Evolutionary conservation across 2,797 vertebrate species (phyloP).

Genomic region (Vireo griseus): DNA sequence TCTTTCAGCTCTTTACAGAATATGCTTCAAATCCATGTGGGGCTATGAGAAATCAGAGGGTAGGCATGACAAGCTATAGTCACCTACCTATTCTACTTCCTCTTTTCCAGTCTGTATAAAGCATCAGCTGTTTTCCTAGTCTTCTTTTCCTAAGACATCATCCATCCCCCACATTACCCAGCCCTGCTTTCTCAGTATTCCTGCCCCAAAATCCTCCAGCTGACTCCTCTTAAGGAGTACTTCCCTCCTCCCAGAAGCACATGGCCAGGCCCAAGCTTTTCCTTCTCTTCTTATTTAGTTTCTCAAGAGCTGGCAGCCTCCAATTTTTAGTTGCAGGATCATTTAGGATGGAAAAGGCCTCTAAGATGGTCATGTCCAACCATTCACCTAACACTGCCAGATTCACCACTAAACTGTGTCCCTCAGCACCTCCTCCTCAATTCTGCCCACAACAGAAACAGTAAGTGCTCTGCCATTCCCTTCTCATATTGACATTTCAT

Average conservation of each 20-base stretch:
- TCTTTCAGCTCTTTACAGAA: background rate
- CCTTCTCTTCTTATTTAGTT: background rate
- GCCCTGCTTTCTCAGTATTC: background rate
- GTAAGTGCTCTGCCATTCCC: background rate
- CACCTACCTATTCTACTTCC: background rate
- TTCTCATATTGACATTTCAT: background rate
- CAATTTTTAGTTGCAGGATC: background rate
- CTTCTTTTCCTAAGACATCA: background rate
- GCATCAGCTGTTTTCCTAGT: background rate
- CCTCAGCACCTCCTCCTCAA: background rate
- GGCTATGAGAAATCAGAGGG: background rate
- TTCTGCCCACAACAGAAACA: background rate
- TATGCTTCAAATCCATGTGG: background rate
- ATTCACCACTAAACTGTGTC: background rate
- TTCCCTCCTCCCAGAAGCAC: background rate
- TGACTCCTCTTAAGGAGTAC: background rate
- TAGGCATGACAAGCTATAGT: background rate
- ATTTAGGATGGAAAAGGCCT: background rate
- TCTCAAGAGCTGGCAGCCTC: background rate
- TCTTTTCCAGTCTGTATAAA: background rate
- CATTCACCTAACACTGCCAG: background rate
- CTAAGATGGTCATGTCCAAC: background rate
- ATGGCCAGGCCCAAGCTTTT: background rate
- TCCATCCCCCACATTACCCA: fast-evolving
- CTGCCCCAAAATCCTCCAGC: background rate